Base-by-base conservation (phyloP, 2,888 invertebrate genomes). In the Folsomia candida region DNA sequence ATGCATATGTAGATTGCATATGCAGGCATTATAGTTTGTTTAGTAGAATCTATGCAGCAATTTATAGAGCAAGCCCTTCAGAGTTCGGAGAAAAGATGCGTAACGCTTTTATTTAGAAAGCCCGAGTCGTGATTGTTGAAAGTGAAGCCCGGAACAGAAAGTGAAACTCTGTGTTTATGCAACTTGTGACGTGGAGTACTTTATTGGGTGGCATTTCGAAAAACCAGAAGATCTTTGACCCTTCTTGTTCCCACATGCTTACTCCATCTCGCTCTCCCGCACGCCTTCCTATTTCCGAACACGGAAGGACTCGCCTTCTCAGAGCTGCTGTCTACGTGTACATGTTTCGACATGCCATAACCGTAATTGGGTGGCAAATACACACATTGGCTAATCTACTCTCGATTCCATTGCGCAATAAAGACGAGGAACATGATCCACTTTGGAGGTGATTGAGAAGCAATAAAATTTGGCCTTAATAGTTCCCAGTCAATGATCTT, bases 141-240 rank as follows among this genome's bases (percentile, higher is more conserved):
- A n/a, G n/a, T n/a, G n/a, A n/a, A n/a, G n/a, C n/a, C n/a, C n/a
- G n/a, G n/a, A n/a, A n/a, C n/a, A n/a, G n/a, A n/a, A n/a, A n/a
- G n/a, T n/a, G n/a, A n/a, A n/a, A n/a, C n/a, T n/a, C n/a, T n/a
- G n/a, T n/a, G n/a, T n/a, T n/a, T n/a, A n/a, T n/a, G n/a, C n/a
- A n/a, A n/a, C n/a, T n/a, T n/a, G n/a, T 37, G 37, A 37, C 37
- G 4, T 37, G 37, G 37, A 37, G 14, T 57, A 54, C 57, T 65
- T 65, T 65, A 65, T 65, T 65, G 54, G 54, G 54, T 65, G 54
- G 26, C 54, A 20, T 54, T 65, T 25, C 25, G 14, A 27, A 27
- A 26, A 54, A 54, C 22, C 65, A 65, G 54, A 65, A 51, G 61
- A 61, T 61, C 61, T 28, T 61, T 61, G 28, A 61, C 27, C 61